Evolutionary conservation across 2,888 invertebrate species (phyloP).

Genomic region (Drosophila neonasuta): DNA sequence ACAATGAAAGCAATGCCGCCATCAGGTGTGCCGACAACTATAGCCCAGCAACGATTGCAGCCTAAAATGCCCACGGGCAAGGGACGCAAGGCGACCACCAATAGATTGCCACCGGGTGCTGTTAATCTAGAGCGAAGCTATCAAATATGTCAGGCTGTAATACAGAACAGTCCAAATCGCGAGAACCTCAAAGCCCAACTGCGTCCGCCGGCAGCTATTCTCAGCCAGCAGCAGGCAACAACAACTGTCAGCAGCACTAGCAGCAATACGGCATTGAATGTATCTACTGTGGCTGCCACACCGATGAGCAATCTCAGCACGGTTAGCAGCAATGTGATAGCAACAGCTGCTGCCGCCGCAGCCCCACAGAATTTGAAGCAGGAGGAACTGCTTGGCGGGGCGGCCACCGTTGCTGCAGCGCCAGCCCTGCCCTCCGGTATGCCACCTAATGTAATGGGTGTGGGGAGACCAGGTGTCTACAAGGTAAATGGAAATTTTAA

Average conservation of each 20-base stretch:
- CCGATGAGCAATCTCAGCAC: conserved; percentile 59
- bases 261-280: conserved; percentile 57
- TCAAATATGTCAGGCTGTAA: conserved; percentile 96
- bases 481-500: conserved; percentile 66
- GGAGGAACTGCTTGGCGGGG: conserved; percentile 60
- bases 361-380: conserved; percentile 72
- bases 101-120: conserved; percentile 93
- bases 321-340: conserved; percentile 38
- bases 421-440: conserved; percentile 59
- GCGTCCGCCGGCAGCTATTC: conserved; percentile 91
- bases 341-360: conserved; percentile 64
- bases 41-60: conserved; percentile 80
- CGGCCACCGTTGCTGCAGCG: conserved; percentile 42
- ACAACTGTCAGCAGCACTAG: conserved; percentile 47
- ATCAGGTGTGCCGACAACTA: conserved; percentile 80
- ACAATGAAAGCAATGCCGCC: conserved; percentile 79
- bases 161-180: conserved; percentile 95
- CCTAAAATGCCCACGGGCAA: conserved; percentile 80
- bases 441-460: conserved; percentile 79
- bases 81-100: conserved; percentile 83
- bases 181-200: conserved; percentile 93
- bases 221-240: conserved; percentile 78
- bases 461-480: conserved; percentile 80
- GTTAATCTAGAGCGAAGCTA: conserved; percentile 97
- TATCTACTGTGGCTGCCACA: conserved; percentile 66